Evolutionary conservation across 2,113 vertebrate genomes (phyloP), one percentile per base, ranked within the genome.

Genomic region (Epinephelus lanceolatus): DNA sequence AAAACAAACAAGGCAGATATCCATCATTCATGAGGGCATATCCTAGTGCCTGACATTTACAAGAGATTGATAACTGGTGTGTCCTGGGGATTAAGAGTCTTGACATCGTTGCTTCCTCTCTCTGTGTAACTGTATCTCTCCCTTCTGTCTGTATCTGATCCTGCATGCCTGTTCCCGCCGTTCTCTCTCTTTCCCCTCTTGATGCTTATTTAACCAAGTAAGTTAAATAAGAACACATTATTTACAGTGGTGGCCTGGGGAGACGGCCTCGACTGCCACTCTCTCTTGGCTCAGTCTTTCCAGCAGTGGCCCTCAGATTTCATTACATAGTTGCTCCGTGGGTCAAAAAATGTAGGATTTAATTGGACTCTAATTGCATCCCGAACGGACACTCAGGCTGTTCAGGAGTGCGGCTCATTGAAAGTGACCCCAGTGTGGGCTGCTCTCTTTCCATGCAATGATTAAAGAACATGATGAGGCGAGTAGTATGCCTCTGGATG

Each of bases 11-110:
- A 73, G 72, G 80, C 88, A 81, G 88, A 90, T 92, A 94, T 93
- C 91, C 93, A 94, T 95, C 93, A 92, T 94, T 95, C 93, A 91
- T 92, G 91, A 93, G 86, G 84, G 85, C 85, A 88, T 68, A 90
- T 89, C 87, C 78, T 60, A 55, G 30, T 70, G 61, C 78, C 86
- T 94, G 93, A 93, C 94, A 93, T 95, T 95, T 93, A 91, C 92
- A 91, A 89, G 76, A 88, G 92, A 91, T 85, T 88, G 93, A 93
- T 94, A 93, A 88, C 81, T 83, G 8, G 21, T 65, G 70, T 86
- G 81, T 91, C 80, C 81, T 45, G 45, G 86, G 91, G 90, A 95
- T 94, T 93, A 90, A 82, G 68, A 85, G 73, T 86, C 63, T 79
- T 74, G 87, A 84, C 88, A 82, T 83, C 68, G 89, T 73, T 40